phyloP scores from a whole-genome alignment of 2,797 vertebrate species.

The Takifugu rubripes region DNA sequence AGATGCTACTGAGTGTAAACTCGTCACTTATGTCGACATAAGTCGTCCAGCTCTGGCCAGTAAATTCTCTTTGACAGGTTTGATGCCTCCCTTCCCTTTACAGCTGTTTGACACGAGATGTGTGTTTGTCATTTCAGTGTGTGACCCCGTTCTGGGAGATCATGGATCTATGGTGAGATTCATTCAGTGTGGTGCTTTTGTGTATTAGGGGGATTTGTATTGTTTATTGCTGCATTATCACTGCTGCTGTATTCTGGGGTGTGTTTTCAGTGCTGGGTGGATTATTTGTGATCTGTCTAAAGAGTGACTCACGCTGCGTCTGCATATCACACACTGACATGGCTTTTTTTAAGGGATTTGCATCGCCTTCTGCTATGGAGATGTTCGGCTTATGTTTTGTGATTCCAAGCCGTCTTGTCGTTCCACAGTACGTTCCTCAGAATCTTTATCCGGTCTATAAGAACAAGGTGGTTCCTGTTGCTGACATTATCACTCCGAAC shows the following conservation, averaged over 20 bases:
- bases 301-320: constrained; percentile 25
- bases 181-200: neutral
- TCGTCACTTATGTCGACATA: too few relatives aligned
- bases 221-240: neutral
- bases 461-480: constrained; percentile 92
- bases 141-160: constrained; percentile 96
- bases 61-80: neutral
- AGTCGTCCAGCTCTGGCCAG: too few relatives aligned
- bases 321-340: constrained; percentile 8
- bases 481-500: constrained; percentile 97
- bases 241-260: neutral
- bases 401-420: constrained; percentile 8
- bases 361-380: constrained; percentile 7
- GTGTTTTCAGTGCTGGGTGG: neutral
- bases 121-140: constrained; percentile 79
- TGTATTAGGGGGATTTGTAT: neutral
- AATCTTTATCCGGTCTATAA: constrained; percentile 94
- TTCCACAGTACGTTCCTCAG: constrained; percentile 88
- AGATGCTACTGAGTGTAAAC: too few relatives aligned
- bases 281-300: neutral
- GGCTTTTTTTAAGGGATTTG: constrained; percentile 7
- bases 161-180: constrained; percentile 92
- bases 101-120: constrained; percentile 16
- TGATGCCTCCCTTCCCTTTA: neutral
- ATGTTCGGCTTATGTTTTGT: neutral